Evolutionary conservation across 2,888 invertebrate species (phyloP).

Genomic region (Macrophya annulata): DNA sequence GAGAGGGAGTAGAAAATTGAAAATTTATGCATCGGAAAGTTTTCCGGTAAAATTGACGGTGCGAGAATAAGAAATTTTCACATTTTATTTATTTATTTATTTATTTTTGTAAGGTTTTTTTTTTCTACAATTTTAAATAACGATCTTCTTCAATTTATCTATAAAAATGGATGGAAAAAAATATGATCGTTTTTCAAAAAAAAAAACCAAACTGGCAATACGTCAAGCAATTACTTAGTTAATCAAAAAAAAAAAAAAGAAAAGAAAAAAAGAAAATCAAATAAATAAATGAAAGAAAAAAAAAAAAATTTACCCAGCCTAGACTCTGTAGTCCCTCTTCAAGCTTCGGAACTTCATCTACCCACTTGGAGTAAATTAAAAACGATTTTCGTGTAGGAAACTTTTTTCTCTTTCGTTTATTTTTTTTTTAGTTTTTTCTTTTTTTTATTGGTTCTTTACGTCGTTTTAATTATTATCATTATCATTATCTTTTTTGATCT

Average conservation of each 20-base stretch:
- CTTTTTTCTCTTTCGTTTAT: background rate
- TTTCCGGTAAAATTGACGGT: background rate
- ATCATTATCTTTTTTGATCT: background rate
- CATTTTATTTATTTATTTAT: background rate
- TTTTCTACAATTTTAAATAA: too few species aligned
- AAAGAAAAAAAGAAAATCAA: background rate
- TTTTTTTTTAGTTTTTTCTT: background rate
- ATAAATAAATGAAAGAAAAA: too few species aligned
- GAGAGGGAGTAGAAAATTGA: background rate
- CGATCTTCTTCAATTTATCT: too few species aligned
- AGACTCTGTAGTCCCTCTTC: background rate
- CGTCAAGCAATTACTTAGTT: conserved; percentile 50
- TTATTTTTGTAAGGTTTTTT: background rate
- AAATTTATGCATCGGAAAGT: conserved; percentile 40
- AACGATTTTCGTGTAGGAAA: conserved; percentile 32
- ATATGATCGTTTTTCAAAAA: background rate
- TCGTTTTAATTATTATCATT: background rate
- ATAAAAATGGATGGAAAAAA: too few species aligned
- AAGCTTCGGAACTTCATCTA: conserved; percentile 24
- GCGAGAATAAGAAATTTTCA: background rate
- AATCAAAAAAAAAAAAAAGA: background rate
- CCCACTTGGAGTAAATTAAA: conserved; percentile 47
- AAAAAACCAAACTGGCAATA: background rate
- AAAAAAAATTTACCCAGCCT: conserved; percentile 17
- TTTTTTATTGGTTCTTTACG: background rate